Evolutionary conservation across 2,888 invertebrate species (phyloP), one percentile per base, ranked within the genome.

Genomic region (Ennomos quercinarius): DNA sequence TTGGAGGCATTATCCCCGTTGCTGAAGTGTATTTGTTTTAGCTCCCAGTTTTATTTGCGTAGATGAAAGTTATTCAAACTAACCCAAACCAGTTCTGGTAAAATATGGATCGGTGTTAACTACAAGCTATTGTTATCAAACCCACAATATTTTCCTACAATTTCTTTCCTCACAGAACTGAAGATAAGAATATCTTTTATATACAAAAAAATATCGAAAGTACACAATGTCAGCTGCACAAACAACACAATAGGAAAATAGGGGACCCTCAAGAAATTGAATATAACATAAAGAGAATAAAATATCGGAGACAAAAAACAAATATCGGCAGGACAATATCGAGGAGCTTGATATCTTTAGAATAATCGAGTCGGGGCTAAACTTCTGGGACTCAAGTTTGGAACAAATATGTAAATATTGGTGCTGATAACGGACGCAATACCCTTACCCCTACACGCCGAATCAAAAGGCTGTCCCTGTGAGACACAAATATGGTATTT

Each of bases 331-430:
- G 76, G 76, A 78, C 77, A 79, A 75, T 80, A 79, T 77, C 72
- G 63, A 51, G 66, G 57, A 63, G 66, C 66, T 27, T 70, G 76
- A 80, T 81, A 80, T 80, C 81, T 76, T 76, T 71, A 70, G 76
- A 78, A 82, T 83, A 83, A 84, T 84, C 82, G 80, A 81, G 83
- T 83, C 74, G 74, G 73, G 68, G 54, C 65, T 66, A 77, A 80
- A 83, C 61, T 65, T 68, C 47, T 46, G 60, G 51, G 61, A 39
- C 55, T 56, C 50, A 47, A 48, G 64, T 52, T 58, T 40, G 40
- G 55, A 67, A 51, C 73, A 75, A 77, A 80, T 82, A 84, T 84
- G 84, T 80, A 83, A 84, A 84, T 84, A 74, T 57, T 39, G 60
- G 54, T 65, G 50, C 69, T 73, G 81, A 83, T 81, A 82, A 76